Base-by-base conservation (phyloP, 2,888 invertebrate species). In the Pseudococcus longispinus region DNA sequence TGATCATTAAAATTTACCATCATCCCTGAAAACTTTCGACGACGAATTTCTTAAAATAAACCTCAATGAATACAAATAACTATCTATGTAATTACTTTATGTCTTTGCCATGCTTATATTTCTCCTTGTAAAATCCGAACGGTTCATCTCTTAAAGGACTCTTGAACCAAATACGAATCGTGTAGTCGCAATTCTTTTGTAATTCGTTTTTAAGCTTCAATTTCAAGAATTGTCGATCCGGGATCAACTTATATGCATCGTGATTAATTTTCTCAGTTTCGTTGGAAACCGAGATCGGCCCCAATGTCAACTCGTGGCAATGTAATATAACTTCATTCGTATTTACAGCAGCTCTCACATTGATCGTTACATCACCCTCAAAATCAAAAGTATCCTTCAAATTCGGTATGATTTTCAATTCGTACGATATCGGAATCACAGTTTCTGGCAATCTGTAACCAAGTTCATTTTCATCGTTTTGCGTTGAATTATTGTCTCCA, bases 111-210 rank as follows among this genome's bases (percentile, higher is more conserved):
- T 80, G 77, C 13, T 80, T 80, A 42, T 42, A 88, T 3, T 51
- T 86, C 15, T 88, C 88, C 46, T n/a, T 80, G 77, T 88, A 88
- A 23, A 88, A 88, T 37, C 88, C 88, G n/a, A 51, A 44, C 87
- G 88, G 88, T 65, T 88, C 88, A 6, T 80, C 32, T 6, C 87
- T 80, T 37, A 88, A 74, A 0, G 26, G 2, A 2, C 88, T 88
- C 2, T 65, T 37, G 77, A 86, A 88, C 5, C 1, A n/a, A 15
- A 88, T 88, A 44, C 84, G 11, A n/a, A 88, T 65, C 4, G 32
- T 15, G 60, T 88, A 80, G 42, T 80, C 77, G 3, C 11, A 13
- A 42, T 80, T 42, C 42, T 80, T 80, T 20, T 26, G 42, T 11
- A 80, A 80, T 80, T 80, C 77, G 42, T 23, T 80, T 42, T 80